Evolutionary conservation across 2,797 vertebrate genomes (phyloP), one percentile per base, ranked within the genome.

Genomic region (Pseudochirops corinnae): DNA sequence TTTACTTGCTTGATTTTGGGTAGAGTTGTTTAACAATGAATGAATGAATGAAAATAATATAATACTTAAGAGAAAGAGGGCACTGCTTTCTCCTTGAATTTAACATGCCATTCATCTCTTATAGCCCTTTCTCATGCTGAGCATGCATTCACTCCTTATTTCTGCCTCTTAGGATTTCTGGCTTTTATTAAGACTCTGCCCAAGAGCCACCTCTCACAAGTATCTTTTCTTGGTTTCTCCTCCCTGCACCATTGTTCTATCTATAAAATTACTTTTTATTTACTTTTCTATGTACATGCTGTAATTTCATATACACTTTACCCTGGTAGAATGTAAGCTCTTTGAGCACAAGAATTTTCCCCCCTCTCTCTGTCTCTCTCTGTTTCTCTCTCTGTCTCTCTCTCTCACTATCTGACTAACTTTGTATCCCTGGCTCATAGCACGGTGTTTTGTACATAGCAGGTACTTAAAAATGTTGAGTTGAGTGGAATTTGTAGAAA

Each of bases 41-140:
- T 46, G 26, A 52, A 52, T 52, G 52, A 31, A 94, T 82, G 87
- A 56, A 93, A 74, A 92, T 46, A 92, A 90, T 46, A 31, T 95
- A 56, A 90, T 0, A 56, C 33, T 21, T 13, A 91, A 96, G 90
- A 55, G 53, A 91, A 90, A 93, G 95, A 94, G 90, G 29, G 93
- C 91, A 91, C 21, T 33, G 9, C 16, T 0, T 39, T 62, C 18
- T 82, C 28, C 67, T n/a, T 82, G 67, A 82, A 82, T n/a, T 82
- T 82, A 24, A 46, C n/a, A 39, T 82, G 18, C n/a, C 18, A 39
- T 82, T 82, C 33, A 74, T 74, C 62, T 82, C 16, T 14, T 82
- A 82, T 39, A 39, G n/a, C n/a, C 18, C 7, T 82, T 21, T 16
- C n/a, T 46, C 18, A 82, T 74, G 62, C n/a, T 0, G 0, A n/a